Evolutionary conservation across 2,888 invertebrate species (phyloP).

Genomic region (Dynastes tityus): DNA sequence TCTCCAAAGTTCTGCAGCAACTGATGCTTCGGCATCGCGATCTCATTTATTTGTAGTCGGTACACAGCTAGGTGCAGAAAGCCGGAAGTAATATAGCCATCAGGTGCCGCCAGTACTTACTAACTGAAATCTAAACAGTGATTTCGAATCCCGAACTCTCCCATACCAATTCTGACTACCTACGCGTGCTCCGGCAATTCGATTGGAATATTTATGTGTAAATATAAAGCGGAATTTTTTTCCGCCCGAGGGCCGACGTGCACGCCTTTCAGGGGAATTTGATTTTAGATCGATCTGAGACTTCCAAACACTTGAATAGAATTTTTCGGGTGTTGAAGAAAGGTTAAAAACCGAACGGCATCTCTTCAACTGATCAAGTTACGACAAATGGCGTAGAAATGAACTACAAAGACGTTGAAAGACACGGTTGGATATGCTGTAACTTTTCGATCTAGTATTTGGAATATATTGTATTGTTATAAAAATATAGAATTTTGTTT

Average conservation of each 20-base stretch:
- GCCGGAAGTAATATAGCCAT: slow-evolving; percentile 64
- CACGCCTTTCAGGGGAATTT: slow-evolving; percentile 56
- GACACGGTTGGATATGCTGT: background rate
- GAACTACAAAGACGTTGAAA: slow-evolving; percentile 15
- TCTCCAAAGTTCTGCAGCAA: slow-evolving; percentile 4
- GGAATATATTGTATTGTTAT: background rate
- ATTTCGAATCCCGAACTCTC: slow-evolving; percentile 55
- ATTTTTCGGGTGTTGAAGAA: slow-evolving; percentile 36
- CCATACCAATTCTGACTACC: slow-evolving; percentile 24
- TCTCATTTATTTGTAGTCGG: slow-evolving; percentile 61
- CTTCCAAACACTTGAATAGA: slow-evolving; percentile 43
- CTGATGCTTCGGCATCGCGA: slow-evolving; percentile 22
- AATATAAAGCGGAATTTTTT: slow-evolving; percentile 61
- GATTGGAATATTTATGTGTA: slow-evolving; percentile 64
- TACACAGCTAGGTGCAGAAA: slow-evolving; percentile 59
- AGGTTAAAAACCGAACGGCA: slow-evolving; percentile 43
- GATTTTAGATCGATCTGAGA: slow-evolving; percentile 54
- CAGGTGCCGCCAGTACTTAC: slow-evolving; percentile 56
- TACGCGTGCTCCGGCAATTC: slow-evolving; percentile 58
- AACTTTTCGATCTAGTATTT: background rate
- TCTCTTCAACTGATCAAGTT: slow-evolving; percentile 38
- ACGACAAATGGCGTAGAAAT: slow-evolving; percentile 15
- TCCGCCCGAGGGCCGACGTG: slow-evolving; percentile 54
- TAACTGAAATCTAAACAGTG: slow-evolving; percentile 62
- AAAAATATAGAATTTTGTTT: too few species aligned